Base-by-base conservation (phyloP, 2,888 invertebrate species). In the Dryobota labecula region DNA sequence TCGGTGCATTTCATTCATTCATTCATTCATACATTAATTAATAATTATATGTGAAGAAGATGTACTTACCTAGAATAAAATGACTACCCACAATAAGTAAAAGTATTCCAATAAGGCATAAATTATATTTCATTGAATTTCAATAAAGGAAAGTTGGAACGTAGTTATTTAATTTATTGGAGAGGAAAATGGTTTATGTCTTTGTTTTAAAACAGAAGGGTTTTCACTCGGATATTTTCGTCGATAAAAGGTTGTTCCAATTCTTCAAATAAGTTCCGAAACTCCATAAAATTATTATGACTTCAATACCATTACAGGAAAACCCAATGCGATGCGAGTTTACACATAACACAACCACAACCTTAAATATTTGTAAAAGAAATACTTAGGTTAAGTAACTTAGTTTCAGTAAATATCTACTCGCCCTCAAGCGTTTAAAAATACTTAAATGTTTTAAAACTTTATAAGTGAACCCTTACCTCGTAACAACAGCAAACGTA, bases 401-500 rank as follows among this genome's bases (percentile, higher is more conserved):
- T 15, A 15, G 27, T 8, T 8, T 18, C 24, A 49, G 0, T 24
- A 41, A 41, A 5, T 41, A 15, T 5, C 15, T 15, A 41, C 41
- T 41, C 15, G 15, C 5, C 1, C 41, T 15, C 15, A 41, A 41
- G 33, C 8, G 36, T 15, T 5, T 15, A 49, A 11, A 49, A 49
- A 49, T n/a, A 11, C 11, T n/a, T n/a, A n/a, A 24, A 6, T 49
- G 15, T 49, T 24, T 49, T 24, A 24, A 27, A 63, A 75, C 8
- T 45, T n/a, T n/a, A n/a, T 15, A 4, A 57, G 2, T 45, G 7
- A 57, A 43, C 43, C 43, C 90, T 95, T 95, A 97, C 97, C 97
- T 96, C 88, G 94, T 96, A 81, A 97, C 93, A 83, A 97, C 96
- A 73, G 96, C 95, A 90, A 94, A 96, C 73, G 97, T 97, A 73